Evolutionary conservation across 1,140 invertebrate genomes (phyloP).

Genomic region (Zaprionus gabonicus): DNA sequence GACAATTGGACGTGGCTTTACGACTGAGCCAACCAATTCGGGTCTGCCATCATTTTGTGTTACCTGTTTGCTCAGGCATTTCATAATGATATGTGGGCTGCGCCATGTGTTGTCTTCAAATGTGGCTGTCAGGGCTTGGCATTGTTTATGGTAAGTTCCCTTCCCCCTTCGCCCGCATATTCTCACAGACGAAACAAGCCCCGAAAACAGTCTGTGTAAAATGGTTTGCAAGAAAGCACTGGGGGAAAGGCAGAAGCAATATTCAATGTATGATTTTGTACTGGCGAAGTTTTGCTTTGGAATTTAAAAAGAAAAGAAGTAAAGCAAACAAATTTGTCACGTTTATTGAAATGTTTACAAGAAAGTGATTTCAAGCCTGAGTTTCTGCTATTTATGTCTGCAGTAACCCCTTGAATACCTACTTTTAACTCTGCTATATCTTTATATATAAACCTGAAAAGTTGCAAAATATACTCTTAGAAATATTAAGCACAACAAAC

Average conservation of each 20-base stretch:
- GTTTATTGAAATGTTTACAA: no score
- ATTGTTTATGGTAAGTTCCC: constrained; percentile 33
- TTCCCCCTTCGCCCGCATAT: neutral
- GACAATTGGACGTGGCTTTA: constrained; percentile 32
- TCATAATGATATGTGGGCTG: constrained; percentile 38
- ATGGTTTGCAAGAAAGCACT: neutral
- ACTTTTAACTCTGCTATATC: neutral
- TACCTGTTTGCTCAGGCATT: constrained; percentile 10
- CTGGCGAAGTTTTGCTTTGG: neutral
- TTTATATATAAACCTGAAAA: neutral
- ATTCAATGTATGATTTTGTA: neutral
- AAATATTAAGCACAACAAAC: neutral
- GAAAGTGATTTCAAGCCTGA: no score
- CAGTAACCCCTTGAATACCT: no score
- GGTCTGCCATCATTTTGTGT: constrained; percentile 16
- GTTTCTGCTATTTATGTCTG: neutral
- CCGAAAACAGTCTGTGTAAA: neutral
- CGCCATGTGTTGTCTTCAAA: constrained; percentile 29
- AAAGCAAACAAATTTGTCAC: no score
- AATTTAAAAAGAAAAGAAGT: neutral
- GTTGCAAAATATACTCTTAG: constrained; percentile 5
- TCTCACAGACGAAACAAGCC: neutral
- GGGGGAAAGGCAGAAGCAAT: neutral
- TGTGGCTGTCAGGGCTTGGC: constrained; percentile 31
- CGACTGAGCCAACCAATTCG: constrained; percentile 17